Evolutionary conservation across 2,113 vertebrate genomes (phyloP), one percentile per base, ranked within the genome.

Genomic region (Pavo muticus): DNA sequence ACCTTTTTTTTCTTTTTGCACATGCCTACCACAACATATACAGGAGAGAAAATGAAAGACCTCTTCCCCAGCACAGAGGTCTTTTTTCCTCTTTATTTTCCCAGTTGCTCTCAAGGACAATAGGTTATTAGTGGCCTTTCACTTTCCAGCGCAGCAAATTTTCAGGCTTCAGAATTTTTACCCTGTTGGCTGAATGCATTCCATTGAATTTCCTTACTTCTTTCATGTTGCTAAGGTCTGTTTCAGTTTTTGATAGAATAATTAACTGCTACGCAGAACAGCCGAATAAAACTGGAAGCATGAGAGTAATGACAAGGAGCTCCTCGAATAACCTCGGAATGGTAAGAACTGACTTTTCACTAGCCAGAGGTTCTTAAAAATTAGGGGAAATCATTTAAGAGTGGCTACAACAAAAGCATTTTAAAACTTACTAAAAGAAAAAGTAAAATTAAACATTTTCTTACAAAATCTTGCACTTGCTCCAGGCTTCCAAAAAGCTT

Each of bases 71-170:
- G 59, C 84, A 81, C 48, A 32, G 84, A 37, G 59, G 40, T 65
- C 4, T 64, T 47, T 84, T 42, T 32, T 67, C 17, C 20, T 76
- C 44, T 76, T 68, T 90, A 63, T 90, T 91, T 93, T 71, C 94
- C 74, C 80, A 40, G 77, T 90, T 56, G 83, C 35, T 95, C 64
- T 68, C 44, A 86, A 89, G 84, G 91, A 95, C 80, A 91, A 64
- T 67, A 89, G 79, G 80, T 96, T 84, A 91, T 95, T 95, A 91
- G 90, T 54, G 86, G 61, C 88, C 85, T 84, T 90, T 97, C 59
- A 84, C 74, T 89, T 85, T 91, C 52, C 93, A 76, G 88, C 63
- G 32, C 65, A 94, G 87, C 54, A 83, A 60, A 69, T 82, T 85
- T 57, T 74, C 84, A 90, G 69, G 59, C 80, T 95, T 91, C 71